Percentiles rank a stretch among this genome's conserved stretches.
Evolutionary conservation across 2,888 invertebrate species (phyloP).

Genomic region (Mimachlamys varia): DNA sequence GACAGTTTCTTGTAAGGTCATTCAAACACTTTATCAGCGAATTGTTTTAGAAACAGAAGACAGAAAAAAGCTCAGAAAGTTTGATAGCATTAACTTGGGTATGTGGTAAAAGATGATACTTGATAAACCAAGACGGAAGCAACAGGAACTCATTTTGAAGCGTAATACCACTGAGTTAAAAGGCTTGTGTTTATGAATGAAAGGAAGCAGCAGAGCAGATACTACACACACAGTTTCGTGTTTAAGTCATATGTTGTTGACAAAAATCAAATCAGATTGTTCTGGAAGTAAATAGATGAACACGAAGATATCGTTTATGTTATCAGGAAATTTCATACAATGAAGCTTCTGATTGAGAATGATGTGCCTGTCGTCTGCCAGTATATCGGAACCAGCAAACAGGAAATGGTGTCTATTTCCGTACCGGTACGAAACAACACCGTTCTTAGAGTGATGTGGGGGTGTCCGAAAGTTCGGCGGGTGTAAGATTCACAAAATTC

Average conservation of each 20-base stretch:
- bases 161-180: background rate
- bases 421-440: background rate
- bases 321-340: background rate
- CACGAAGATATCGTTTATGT: constrained; percentile 2
- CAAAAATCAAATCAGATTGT: constrained; percentile 17
- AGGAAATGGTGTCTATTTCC: background rate
- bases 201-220: background rate
- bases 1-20: background rate
- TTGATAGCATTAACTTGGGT: constrained; percentile 7
- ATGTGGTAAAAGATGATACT: background rate
- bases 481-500: background rate
- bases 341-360: background rate
- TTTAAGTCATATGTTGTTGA: constrained; percentile 23
- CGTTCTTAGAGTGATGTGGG: no score
- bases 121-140: background rate
- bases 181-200: constrained; percentile 28
- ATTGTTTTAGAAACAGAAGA: background rate
- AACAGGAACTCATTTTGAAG: constrained; percentile 19
- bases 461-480: background rate
- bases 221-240: background rate
- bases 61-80: background rate
- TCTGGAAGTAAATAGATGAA: background rate
- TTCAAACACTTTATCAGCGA: background rate
- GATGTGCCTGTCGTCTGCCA: constrained; percentile 12
- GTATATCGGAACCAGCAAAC: background rate